A percentile compares a stretch with the other conserved stretches of the same genome.
Evolutionary conservation across 64 coral and sea anemone species (phyloP).

Genomic region (Catalaphyllia jardinei): DNA sequence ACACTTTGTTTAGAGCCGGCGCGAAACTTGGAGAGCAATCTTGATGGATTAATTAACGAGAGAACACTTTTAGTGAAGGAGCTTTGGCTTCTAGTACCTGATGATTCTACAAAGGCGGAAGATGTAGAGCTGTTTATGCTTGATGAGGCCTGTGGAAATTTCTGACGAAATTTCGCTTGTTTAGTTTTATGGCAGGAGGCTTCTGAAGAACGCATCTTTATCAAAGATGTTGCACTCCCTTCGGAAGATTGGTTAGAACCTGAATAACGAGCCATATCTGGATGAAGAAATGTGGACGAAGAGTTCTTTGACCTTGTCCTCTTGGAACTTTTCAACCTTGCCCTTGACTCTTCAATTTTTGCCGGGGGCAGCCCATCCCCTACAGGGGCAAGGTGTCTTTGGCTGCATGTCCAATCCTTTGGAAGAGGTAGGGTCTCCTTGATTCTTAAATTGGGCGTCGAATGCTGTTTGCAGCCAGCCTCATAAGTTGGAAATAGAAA

Average conservation of each 20-base stretch:
- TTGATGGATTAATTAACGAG: slow-evolving; percentile 48
- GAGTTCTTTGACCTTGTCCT: not conserved
- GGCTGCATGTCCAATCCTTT: not conserved
- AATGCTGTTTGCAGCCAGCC: not conserved
- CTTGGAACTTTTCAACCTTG: not conserved
- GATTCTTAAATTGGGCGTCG: slow-evolving; percentile 10
- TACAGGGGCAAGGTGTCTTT: too few relatives aligned
- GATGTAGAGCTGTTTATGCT: slow-evolving; percentile 1
- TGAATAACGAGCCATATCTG: not conserved
- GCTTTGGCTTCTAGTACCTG: not conserved
- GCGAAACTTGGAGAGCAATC: slow-evolving; percentile 18
- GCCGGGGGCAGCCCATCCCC: not conserved
- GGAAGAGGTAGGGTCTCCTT: not conserved
- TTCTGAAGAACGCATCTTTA: not conserved
- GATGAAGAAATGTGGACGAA: slow-evolving; percentile 18
- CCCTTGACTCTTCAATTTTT: not conserved
- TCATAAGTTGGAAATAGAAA: not conserved
- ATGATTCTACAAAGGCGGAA: not conserved
- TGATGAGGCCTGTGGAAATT: not conserved
- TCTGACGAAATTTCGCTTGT: not conserved
- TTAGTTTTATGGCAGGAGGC: not conserved
- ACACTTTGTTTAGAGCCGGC: not conserved
- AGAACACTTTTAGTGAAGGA: slow-evolving; percentile 23
- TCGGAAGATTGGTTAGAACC: not conserved
- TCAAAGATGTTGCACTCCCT: not conserved